Conservation (phyloP, 2,888 invertebrate species). For the Alcis repandata region DNA sequence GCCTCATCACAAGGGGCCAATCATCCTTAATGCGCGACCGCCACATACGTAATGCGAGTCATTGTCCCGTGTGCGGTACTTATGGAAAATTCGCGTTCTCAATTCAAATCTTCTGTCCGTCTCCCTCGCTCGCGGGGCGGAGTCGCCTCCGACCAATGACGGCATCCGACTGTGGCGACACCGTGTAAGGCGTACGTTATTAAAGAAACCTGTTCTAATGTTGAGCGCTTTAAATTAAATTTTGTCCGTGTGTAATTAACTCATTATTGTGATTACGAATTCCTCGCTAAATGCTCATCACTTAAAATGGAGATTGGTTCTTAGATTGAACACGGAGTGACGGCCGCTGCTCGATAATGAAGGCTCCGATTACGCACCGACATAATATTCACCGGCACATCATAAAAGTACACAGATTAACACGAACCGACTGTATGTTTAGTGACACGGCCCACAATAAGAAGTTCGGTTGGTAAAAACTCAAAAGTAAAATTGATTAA, state of each 20-base stretch:
- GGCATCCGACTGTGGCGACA: conserved; percentile 82
- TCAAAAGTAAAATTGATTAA: conserved; percentile 85
- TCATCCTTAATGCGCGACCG: conserved; percentile 85
- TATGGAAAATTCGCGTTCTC: conserved; percentile 87
- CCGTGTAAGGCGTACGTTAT: conserved; percentile 86
- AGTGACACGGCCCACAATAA: conserved; percentile 74
- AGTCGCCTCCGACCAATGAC: conserved; percentile 84
- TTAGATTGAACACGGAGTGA: conserved; percentile 67
- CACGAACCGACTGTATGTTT: conserved; percentile 73
- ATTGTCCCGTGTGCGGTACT: conserved; percentile 86
- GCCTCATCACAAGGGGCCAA: conserved; percentile 86
- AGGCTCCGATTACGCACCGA: conserved; percentile 58
- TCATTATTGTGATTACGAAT: conserved; percentile 86
- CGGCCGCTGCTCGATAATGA: conserved; percentile 69
- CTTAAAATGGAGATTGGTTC: conserved; percentile 79
- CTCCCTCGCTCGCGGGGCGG: conserved; percentile 86
- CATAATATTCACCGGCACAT: conserved; percentile 57
- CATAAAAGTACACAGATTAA: conserved; percentile 66
- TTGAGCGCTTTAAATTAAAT: conserved; percentile 87
- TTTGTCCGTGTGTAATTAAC: conserved; percentile 87
- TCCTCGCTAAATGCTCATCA: conserved; percentile 83
- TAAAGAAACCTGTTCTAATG: conserved; percentile 87
- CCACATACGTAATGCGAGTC: conserved; percentile 87
- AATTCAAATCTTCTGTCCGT: conserved; percentile 85
- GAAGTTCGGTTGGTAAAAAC: conserved; percentile 78